Conservation (phyloP, 2,888 invertebrate genomes). For the Spilarctia lutea region DNA sequence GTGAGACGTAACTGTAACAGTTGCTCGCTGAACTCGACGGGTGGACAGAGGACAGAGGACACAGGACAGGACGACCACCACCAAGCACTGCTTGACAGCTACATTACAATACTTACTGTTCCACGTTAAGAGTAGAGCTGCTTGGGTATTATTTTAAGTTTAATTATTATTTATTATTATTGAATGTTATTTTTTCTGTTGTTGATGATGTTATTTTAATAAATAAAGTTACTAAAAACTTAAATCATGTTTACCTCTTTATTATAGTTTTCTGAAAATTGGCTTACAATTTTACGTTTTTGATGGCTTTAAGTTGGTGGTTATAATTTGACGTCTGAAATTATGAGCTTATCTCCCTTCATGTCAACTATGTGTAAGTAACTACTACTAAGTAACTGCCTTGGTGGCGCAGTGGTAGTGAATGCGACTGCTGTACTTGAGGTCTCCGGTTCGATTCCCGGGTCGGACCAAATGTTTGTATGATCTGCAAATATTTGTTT, state of each 20-base stretch:
- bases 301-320: background rate
- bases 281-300: background rate
- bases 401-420: too few species aligned
- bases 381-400: too few species aligned
- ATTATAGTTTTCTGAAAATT: background rate
- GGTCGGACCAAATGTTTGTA: too few species aligned
- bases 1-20: background rate
- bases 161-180: constrained; percentile 10
- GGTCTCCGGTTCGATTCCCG: too few species aligned
- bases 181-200: constrained; percentile 16
- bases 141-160: constrained; percentile 7
- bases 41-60: background rate
- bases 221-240: background rate
- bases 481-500: too few species aligned
- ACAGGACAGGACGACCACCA: too few species aligned
- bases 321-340: too few species aligned
- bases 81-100: background rate
- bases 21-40: too few species aligned
- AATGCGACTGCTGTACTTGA: too few species aligned
- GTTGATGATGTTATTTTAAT: constrained; percentile 14
- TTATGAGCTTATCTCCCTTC: too few species aligned
- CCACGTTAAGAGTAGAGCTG: background rate
- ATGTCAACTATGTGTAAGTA: too few species aligned
- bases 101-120: background rate
- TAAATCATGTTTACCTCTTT: background rate